These are phyloP conservation scores for Zeugodacus cucurbitae DNA, from an alignment of 1,140 invertebrate species.

Conservation along the genomic window DNA sequence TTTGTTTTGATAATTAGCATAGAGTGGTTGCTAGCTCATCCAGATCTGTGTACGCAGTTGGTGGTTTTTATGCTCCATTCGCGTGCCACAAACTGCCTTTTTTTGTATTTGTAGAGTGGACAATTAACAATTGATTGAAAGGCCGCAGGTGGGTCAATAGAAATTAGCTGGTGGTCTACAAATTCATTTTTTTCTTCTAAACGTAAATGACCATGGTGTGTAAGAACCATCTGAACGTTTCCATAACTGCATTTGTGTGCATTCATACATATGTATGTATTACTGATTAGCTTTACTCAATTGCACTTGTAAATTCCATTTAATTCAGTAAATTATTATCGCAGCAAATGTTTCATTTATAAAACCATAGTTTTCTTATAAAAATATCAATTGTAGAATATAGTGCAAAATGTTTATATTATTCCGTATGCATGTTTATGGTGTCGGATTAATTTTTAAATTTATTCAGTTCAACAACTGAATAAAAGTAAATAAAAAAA, in stretches of 20 bases:
- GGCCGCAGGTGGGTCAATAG: neutral
- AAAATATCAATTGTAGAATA: neutral
- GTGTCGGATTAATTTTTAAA: neutral
- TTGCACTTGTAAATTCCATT: no score
- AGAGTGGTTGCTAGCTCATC: neutral
- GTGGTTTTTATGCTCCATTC: neutral
- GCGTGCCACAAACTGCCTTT: neutral
- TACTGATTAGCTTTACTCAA: no score
- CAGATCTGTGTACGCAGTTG: no score
- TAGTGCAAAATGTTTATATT: neutral
- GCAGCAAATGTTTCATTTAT: no score
- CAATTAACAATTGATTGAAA: neutral
- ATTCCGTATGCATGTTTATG: neutral
- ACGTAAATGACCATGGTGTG: no score
- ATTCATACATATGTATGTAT: no score
- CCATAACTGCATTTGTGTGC: no score
- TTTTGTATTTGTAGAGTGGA: neutral
- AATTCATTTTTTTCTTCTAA: no score
- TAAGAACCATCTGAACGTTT: no score
- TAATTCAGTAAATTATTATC: no score
- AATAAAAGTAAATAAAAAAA: neutral
- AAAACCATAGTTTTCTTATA: no score
- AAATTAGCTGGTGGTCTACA: neutral
- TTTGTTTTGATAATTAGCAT: conserved; percentile 8
- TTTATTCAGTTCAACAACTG: neutral